Evolutionary conservation across 2,113 vertebrate genomes (phyloP), one percentile per base, ranked within the genome.

Genomic region (Origma solitaria): DNA sequence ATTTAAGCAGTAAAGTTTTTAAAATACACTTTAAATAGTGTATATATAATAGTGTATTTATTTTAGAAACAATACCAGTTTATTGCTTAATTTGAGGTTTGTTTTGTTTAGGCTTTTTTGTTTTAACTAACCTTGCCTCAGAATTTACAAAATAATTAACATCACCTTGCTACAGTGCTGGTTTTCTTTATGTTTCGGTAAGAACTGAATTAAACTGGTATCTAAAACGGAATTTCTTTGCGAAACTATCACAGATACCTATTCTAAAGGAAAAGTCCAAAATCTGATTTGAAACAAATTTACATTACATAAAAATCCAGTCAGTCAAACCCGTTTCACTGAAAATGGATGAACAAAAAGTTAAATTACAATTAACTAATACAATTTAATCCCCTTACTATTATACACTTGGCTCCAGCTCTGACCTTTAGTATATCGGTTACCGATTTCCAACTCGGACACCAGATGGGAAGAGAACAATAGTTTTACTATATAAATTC

Each of bases 381-480:
- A 90, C 68, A 85, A 61, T 75, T 93, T 89, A 94, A 96, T 91
- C 86, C 57, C 88, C 79, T 87, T 64, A 45, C 30, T 75, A 38
- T 86, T 58, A 88, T 31, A 45, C 61, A 35, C 53, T 33, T 75
- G 62, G 35, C 92, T 90, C 42, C 78, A 89, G 82, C 35, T 95
- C 70, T 96, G 93, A 94, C 92, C 94, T 94, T 72, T 60, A 28
- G 27, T 20, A 0, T 75, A 96, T 91, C 75, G 76, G 80, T 91
- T 94, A 90, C 88, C 90, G 72, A 92, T 96, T 92, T 92, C 86
- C 78, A 76, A 21, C 60, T 82, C 78, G 91, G 95, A 94, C 96
- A 95, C 88, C 97, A 97, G 96, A 97, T 96, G 96, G 96, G 84
- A 90, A 84, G 86, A 82, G 93, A 88, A 95, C 94, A 96, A 92